Conservation (phyloP, 2,797 vertebrate genomes). For the Chaunax sp. region DNA sequence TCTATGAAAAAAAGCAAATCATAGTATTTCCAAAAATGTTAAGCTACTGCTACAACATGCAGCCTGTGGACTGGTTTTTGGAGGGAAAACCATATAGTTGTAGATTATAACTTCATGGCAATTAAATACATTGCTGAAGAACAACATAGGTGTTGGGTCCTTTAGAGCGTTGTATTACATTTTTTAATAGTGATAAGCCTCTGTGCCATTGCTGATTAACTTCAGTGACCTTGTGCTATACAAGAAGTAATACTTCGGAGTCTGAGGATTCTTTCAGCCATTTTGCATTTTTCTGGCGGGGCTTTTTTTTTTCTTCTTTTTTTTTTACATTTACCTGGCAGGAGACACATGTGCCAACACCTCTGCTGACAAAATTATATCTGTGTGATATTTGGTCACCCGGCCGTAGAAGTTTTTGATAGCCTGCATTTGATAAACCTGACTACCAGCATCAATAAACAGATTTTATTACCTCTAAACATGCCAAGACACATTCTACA, state of each 20-base stretch:
- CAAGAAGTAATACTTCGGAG: no score
- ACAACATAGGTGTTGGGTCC: no score
- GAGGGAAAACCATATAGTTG: not conserved
- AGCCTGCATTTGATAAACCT: slow-evolving; percentile 47
- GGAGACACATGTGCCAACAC: not conserved
- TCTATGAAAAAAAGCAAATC: not conserved
- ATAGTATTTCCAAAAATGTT: not conserved
- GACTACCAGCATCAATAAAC: slow-evolving; percentile 54
- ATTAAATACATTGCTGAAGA: not conserved
- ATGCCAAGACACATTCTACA: slow-evolving; percentile 36
- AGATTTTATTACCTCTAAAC: slow-evolving; percentile 44
- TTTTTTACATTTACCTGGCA: slow-evolving; percentile 22
- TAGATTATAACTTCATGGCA: not conserved
- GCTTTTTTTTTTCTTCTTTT: slow-evolving; percentile 17
- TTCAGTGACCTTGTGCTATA: slow-evolving; percentile 4
- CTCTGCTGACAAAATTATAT: no score
- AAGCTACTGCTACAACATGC: not conserved
- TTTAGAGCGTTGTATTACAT: no score
- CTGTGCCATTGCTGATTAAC: not conserved
- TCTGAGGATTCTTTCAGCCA: no score
- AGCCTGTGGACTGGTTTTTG: not conserved
- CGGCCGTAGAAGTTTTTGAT: slow-evolving; percentile 40
- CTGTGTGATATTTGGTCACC: slow-evolving; percentile 21
- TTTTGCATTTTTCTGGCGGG: slow-evolving; percentile 3
- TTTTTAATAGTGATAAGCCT: slow-evolving; percentile 4